Percentiles rank a stretch among this genome's conserved stretches.
Evolutionary conservation across 1,140 invertebrate species (phyloP).

Genomic region (Antheraea mylitta): DNA sequence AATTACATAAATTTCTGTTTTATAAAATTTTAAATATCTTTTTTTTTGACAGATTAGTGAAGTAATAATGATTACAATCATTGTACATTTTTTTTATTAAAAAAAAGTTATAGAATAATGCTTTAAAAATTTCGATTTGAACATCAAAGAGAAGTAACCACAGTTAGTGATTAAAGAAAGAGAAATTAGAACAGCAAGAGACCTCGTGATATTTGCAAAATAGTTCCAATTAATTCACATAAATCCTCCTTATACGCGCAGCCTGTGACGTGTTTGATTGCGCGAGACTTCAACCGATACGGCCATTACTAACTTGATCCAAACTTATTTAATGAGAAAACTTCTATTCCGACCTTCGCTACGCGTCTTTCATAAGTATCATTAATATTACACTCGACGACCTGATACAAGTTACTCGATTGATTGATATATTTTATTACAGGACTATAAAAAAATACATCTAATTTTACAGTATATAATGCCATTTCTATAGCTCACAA

Average conservation of each 20-base stretch:
- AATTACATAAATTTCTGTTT: too few species aligned
- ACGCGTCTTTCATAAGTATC: constrained; percentile 11
- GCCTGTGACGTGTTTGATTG: constrained; percentile 13
- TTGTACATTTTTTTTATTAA: too few species aligned
- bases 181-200: not conserved
- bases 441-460: too few species aligned
- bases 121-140: too few species aligned
- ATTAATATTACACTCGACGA: not conserved
- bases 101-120: too few species aligned
- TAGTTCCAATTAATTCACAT: not conserved
- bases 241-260: not conserved
- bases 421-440: not conserved
- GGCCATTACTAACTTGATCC: constrained; percentile 21
- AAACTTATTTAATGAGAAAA: constrained; percentile 28
- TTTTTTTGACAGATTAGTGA: too few species aligned
- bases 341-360: constrained; percentile 8
- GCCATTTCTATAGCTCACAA: too few species aligned
- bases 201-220: not conserved
- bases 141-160: too few species aligned
- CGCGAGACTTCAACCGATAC: constrained; percentile 1
- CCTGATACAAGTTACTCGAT: not conserved
- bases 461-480: too few species aligned
- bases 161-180: too few species aligned
- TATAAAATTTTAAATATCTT: too few species aligned
- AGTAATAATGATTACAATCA: too few species aligned